Evolutionary conservation across 2,888 invertebrate species (phyloP), one percentile per base, ranked within the genome.

Genomic region (Phanerotoma sp.): DNA sequence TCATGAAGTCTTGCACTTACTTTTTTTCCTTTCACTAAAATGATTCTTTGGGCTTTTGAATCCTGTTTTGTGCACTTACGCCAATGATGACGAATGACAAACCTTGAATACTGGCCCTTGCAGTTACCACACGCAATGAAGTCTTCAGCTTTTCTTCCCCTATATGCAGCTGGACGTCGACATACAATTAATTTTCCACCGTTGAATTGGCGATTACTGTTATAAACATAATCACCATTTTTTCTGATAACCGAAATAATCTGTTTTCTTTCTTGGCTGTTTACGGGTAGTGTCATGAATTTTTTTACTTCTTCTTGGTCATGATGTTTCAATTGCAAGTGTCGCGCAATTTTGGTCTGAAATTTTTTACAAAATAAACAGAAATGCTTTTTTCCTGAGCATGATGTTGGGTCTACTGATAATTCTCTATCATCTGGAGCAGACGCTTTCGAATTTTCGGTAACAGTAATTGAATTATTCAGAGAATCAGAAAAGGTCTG

Each of bases 121-220:
- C 60, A 60, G n/a, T 51, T 55, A 9, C 45, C 51, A 35, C 59
- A 59, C 6, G 45, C 45, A 11, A 54, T 49, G 35, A 52, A 57
- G 41, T 57, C 54, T 50, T 11, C 20, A 9, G 55, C 55, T 3
- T 5, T 7, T 41, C 50, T 57, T 3, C 35, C 25, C 41, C 57
- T 38, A 13, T 45, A 18, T 15, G 28, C 15, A 32, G 52, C 48
- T 15, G 60, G 57, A 22, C 57, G 48, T 18, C 60, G 47, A 16
- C 54, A 52, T 2, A 57, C 57, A 18, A 60, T 4, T n/a, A 60
- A 32, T 16, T 48, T 35, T n/a, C 57, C 57, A 3, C 25, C 15
- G 16, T 57, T 57, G 16, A 49, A 42, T 38, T 42, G 10, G 9
- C 16, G 13, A 49, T 54, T 30, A 1, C 44, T 45, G 30, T 60